Evolutionary conservation across 2,888 invertebrate species (phyloP).

Genomic region (Rhagonycha lutea): DNA sequence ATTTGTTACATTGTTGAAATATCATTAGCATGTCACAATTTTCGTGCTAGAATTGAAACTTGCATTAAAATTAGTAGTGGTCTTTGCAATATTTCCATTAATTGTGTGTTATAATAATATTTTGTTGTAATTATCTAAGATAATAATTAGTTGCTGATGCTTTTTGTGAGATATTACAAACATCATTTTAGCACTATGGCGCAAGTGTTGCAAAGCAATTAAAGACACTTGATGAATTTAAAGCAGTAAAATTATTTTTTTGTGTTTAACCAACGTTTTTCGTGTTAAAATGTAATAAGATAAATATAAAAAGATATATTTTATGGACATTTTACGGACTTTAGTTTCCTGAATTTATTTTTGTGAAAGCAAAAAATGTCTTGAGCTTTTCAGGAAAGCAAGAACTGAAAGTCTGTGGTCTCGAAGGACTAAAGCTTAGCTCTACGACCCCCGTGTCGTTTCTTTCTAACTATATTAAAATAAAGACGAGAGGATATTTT

Average conservation of each 20-base stretch:
- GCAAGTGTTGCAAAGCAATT: neutral
- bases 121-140: too few relatives aligned
- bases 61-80: too few relatives aligned
- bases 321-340: slow-evolving; percentile 43
- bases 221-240: neutral
- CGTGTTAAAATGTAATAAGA: slow-evolving; percentile 24
- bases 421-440: slow-evolving; percentile 41
- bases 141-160: too few relatives aligned
- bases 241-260: slow-evolving; percentile 10
- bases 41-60: too few relatives aligned
- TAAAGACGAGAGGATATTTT: slow-evolving; percentile 29
- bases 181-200: neutral
- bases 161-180: too few relatives aligned
- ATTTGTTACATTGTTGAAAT: too few relatives aligned
- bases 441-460: slow-evolving; percentile 35
- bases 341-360: slow-evolving; percentile 42
- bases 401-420: slow-evolving; percentile 37
- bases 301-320: slow-evolving; percentile 36
- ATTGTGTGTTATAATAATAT: too few relatives aligned
- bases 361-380: slow-evolving; percentile 29
- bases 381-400: slow-evolving; percentile 21
- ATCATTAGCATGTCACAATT: too few relatives aligned
- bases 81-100: too few relatives aligned
- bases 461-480: slow-evolving; percentile 42
- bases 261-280: slow-evolving; percentile 23